These are phyloP conservation scores for Picus viridis DNA, from an alignment of 2,797 vertebrate genomes.

Conservation along the genomic window DNA sequence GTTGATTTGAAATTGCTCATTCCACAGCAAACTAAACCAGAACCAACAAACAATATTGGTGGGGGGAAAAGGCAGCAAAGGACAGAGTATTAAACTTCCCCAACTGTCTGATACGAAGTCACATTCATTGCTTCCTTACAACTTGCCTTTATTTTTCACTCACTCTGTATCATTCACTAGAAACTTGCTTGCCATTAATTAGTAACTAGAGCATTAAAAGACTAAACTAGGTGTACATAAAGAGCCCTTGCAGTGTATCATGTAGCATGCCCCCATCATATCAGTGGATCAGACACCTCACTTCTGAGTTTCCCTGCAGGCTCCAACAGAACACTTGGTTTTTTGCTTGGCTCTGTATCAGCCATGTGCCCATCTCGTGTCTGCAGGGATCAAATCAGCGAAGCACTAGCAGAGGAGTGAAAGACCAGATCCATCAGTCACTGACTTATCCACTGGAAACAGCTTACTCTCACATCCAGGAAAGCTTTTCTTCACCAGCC, in stretches of 20 bases:
- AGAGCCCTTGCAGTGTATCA: background rate
- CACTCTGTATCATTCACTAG: background rate
- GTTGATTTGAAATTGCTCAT: background rate
- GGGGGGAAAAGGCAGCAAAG: background rate
- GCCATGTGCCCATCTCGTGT: fast-evolving
- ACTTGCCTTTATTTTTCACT: background rate
- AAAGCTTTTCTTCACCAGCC: background rate
- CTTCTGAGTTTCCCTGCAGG: background rate
- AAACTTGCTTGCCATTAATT: background rate
- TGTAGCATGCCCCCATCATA: background rate
- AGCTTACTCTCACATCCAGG: background rate
- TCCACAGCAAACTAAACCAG: background rate
- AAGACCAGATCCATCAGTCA: background rate
- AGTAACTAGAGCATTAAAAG: background rate
- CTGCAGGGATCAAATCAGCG: background rate
- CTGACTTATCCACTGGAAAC: background rate
- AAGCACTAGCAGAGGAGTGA: background rate
- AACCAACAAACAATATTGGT: background rate
- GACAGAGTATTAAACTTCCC: background rate
- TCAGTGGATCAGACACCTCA: background rate
- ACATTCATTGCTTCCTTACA: background rate
- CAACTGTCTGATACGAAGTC: background rate
- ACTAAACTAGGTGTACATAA: background rate
- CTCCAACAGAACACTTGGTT: background rate
- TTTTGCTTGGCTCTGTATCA: background rate